A percentile compares a stretch with the other conserved stretches of the same genome.
Conservation (phyloP, 2,888 invertebrate genomes). For the Acanthococcus lagerstroemiae region DNA sequence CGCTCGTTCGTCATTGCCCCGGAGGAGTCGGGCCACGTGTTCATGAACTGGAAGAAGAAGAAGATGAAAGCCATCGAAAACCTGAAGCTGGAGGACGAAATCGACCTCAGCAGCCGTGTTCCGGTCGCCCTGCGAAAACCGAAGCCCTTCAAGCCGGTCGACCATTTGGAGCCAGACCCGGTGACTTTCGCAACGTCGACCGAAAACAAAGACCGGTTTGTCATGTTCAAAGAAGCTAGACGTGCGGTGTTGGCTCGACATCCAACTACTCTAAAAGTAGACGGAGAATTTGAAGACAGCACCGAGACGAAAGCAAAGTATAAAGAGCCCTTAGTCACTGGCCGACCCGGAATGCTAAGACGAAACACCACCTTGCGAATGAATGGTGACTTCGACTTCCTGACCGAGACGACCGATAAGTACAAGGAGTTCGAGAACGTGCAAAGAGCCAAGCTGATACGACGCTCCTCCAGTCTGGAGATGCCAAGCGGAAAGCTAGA, state of each 20-base stretch:
- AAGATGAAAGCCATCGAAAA: constrained; percentile 7
- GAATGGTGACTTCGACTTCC: constrained; percentile 3
- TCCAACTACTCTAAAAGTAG: constrained; percentile 6
- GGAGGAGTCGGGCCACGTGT: neutral
- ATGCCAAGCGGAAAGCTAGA: neutral
- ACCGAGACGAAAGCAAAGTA: constrained; percentile 19
- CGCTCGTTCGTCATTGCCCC: constrained; percentile 3
- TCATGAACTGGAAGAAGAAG: constrained; percentile 16
- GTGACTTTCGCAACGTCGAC: neutral
- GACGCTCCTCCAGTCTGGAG: constrained; percentile 10
- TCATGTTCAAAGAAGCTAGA: constrained; percentile 8
- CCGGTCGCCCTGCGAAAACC: neutral
- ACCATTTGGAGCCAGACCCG: neutral
- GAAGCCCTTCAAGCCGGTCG: neutral
- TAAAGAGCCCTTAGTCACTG: neutral
- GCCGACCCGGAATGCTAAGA: neutral
- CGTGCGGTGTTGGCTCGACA: neutral
- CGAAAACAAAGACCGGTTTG: constrained; percentile 8
- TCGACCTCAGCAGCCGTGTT: neutral
- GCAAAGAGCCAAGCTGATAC: neutral
- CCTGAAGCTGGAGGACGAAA: neutral
- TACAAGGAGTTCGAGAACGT: constrained; percentile 3
- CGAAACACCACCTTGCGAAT: constrained; percentile 11
- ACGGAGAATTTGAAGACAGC: constrained; percentile 9
- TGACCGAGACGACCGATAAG: constrained; percentile 4